Evolutionary conservation across 2,888 invertebrate genomes (phyloP).

Genomic region (Meghimatium bilineatum): DNA sequence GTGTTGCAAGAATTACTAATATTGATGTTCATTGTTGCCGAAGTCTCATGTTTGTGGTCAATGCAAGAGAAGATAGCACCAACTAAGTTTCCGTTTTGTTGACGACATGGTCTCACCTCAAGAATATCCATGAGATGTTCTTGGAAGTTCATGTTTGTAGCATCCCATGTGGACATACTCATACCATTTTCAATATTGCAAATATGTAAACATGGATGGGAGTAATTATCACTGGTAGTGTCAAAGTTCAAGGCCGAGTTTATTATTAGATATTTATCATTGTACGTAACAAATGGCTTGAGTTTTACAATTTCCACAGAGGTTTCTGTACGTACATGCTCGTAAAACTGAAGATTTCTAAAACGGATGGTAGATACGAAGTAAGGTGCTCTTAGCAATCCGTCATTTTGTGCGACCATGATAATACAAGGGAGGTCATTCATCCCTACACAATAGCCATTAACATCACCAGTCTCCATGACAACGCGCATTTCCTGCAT

Average conservation of each 20-base stretch:
- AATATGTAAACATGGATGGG: conserved; percentile 64
- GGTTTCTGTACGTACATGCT: conserved; percentile 49
- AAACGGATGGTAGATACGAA: conserved; percentile 65
- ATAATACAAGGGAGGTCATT: conserved; percentile 59
- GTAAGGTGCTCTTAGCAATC: conserved; percentile 64
- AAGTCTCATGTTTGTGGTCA: background rate
- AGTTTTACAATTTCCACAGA: conserved; percentile 61
- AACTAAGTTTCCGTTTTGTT: conserved; percentile 40
- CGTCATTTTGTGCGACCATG: conserved; percentile 63
- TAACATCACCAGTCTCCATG: conserved; percentile 71
- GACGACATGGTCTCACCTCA: conserved; percentile 62
- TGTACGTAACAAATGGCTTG: conserved; percentile 70
- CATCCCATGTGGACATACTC: conserved; percentile 65
- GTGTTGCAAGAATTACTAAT: background rate
- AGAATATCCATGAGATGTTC: conserved; percentile 69
- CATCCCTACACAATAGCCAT: conserved; percentile 67
- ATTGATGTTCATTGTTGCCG: background rate
- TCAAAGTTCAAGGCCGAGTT: conserved; percentile 70
- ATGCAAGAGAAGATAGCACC: conserved; percentile 48
- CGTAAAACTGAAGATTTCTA: conserved; percentile 57
- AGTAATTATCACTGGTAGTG: conserved; percentile 59
- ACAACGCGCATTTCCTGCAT: conserved; percentile 67
- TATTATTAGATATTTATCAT: conserved; percentile 71
- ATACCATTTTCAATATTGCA: conserved; percentile 64
- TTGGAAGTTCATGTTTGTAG: conserved; percentile 66